Evolutionary conservation across 2,888 invertebrate genomes (phyloP).

Genomic region (Cephus pygmeus): DNA sequence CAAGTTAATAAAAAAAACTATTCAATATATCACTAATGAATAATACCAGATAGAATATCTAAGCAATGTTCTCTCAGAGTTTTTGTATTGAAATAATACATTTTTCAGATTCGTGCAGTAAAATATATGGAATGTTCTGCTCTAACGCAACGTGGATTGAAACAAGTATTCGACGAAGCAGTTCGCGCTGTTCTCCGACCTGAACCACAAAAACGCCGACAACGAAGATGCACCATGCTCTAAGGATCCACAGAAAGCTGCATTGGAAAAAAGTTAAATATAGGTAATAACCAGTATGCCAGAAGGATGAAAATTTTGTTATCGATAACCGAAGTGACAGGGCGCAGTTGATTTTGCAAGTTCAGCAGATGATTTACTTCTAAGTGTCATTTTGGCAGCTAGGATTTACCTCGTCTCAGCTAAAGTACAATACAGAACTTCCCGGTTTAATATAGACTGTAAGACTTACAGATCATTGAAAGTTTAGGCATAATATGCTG

Average conservation of each 20-base stretch:
- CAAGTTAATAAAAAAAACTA: not conserved
- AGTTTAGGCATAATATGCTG: conserved; percentile 32
- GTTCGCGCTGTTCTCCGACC: conserved; percentile 97
- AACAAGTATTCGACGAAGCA: conserved; percentile 99
- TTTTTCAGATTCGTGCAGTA: conserved; percentile 85
- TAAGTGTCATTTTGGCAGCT: conserved; percentile 43
- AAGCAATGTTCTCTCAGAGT: not conserved
- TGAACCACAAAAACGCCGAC: conserved; percentile 94
- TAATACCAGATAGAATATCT: not conserved
- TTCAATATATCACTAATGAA: not conserved
- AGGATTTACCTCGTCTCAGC: conserved; percentile 39
- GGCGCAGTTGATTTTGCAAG: conserved; percentile 19
- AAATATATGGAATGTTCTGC: conserved; percentile 99
- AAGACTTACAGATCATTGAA: conserved; percentile 34
- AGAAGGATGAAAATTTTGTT: conserved; percentile 15
- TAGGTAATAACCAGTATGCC: conserved; percentile 25
- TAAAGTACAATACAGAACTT: conserved; percentile 46
- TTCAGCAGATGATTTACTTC: conserved; percentile 18
- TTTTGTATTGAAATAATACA: not conserved
- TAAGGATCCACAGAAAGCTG: conserved; percentile 65
- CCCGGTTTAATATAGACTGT: conserved; percentile 30
- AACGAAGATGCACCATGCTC: conserved; percentile 89
- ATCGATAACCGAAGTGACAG: conserved; percentile 12
- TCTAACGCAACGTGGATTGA: conserved; percentile 96
- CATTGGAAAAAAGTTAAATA: conserved; percentile 24